Evolutionary conservation across 2,888 invertebrate genomes (phyloP), one percentile per base, ranked within the genome.

Genomic region (Alsophila aescularia): DNA sequence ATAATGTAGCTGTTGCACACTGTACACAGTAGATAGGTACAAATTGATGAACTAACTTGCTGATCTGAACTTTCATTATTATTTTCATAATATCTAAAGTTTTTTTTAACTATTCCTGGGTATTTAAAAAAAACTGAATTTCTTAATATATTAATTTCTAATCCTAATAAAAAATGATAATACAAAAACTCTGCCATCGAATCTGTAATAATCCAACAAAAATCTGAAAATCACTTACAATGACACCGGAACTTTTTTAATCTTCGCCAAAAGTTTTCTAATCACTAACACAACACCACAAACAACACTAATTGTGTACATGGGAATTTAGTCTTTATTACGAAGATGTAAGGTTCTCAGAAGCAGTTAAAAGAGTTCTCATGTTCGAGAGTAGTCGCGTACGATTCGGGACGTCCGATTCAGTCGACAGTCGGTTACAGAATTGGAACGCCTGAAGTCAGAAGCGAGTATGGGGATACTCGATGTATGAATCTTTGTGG

Each of bases 381-480:
- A 47, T 48, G 48, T 44, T 40, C 56, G 58, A 29, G 58, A 31
- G 52, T 57, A 34, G 36, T 36, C 15, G 42, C 47, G 51, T 47
- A 41, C 18, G 18, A 21, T n/a, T 16, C 21, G 45, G 27, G 37
- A 69, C 78, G 81, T 75, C 74, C 76, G 77, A 44, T 69, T 58
- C 59, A 55, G 64, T 15, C 66, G 72, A 62, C 67, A 54, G 78
- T 64, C 72, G 66, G 52, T 68, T 70, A 70, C 69, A 66, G 77
- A 77, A 63, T 45, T 45, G 13, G 34, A 48, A 32, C 34, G 50
- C 24, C 49, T 73, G 81, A 76, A 78, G 73, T 67, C 69, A 71
- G 67, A 63, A 65, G 63, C 60, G 47, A 52, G 43, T 41, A 47
- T 39, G 55, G 41, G 29, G 18, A 29, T 53, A 56, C 60, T 52